Base-by-base conservation (phyloP, 1,140 invertebrate genomes). In the Drosophila sturtevanti region DNA sequence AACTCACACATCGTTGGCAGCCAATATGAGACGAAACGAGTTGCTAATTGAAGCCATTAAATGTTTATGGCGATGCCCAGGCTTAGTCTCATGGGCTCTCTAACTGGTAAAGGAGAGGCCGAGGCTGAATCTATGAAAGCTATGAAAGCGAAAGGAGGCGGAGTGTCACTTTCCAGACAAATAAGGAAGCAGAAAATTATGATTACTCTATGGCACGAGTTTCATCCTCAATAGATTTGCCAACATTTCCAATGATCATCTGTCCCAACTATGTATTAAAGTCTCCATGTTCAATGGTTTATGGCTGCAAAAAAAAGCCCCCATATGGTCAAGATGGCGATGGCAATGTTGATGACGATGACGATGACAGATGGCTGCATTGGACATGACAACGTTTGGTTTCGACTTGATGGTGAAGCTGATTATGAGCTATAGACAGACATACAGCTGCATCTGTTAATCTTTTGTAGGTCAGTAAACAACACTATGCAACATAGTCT, bases 111-210 rank as follows among this genome's bases (percentile, higher is more conserved):
- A 58, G 55, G 55, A 31, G 10, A 31, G 11, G 12, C 11, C 14
- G 4, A n/a, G 11, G 12, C 5, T 24, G 22, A 12, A n/a, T 65
- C 71, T 61, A 18, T 31, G 63, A 31, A 74, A 65, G 41, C 54
- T 48, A 63, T 35, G 52, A 77, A 77, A 77, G 81, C 81, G 81
- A 86, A 87, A 86, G 81, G 67, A 81, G 80, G 64, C 24, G 37
- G 35, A 73, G 81, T 72, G 67, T 78, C 77, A 81, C 74, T 85
- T 86, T 81, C 67, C 52, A 66, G 64, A 68, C 80, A 79, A 76
- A 86, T 86, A 86, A 78, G 81, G 81, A 86, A 86, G 81, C 82
- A 75, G 65, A 78, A 86, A 86, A 85, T 81, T 86, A 85, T 85
- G 81, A 86, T 85, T 70, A 81, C 81, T 75, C 63, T 18, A 56